Conservation (phyloP, 2,113 vertebrate species). For the Charina bottae region DNA sequence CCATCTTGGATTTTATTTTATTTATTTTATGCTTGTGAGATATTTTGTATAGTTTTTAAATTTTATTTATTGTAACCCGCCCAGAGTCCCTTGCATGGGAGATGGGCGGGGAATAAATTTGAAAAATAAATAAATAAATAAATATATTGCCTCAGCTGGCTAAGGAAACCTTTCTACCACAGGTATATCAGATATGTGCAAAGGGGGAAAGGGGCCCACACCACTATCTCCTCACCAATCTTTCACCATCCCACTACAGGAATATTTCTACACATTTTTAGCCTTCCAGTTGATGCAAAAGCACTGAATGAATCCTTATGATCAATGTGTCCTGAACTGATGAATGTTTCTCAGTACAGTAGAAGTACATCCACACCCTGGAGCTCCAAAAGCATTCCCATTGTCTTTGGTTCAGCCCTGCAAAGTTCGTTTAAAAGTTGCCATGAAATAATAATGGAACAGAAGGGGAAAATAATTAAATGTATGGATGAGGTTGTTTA, state of each 20-base stretch:
- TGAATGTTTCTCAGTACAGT: not conserved
- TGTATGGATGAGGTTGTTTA: not conserved
- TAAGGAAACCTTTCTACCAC: not conserved
- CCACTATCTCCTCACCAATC: not conserved
- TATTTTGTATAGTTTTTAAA: too few species aligned
- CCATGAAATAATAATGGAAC: not conserved
- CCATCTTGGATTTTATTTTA: too few species aligned
- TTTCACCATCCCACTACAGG: not conserved
- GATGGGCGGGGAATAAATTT: too few species aligned
- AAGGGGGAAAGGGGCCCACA: not conserved
- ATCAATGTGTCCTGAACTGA: not conserved
- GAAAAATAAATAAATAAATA: too few species aligned
- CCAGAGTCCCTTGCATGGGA: too few species aligned
- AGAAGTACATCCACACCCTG: not conserved
- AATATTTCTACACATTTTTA: not conserved
- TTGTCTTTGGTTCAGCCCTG: not conserved
- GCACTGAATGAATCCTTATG: not conserved
- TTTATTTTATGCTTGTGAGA: too few species aligned
- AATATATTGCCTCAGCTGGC: not conserved
- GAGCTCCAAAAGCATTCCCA: not conserved
- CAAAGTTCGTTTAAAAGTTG: not conserved
- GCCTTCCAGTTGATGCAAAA: not conserved
- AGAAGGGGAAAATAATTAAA: not conserved
- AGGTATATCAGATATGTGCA: not conserved
- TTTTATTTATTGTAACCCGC: too few species aligned